phyloP scores from a whole-genome alignment of 2,797 vertebrate genomes.

The Orientallactaga sibirica region DNA sequence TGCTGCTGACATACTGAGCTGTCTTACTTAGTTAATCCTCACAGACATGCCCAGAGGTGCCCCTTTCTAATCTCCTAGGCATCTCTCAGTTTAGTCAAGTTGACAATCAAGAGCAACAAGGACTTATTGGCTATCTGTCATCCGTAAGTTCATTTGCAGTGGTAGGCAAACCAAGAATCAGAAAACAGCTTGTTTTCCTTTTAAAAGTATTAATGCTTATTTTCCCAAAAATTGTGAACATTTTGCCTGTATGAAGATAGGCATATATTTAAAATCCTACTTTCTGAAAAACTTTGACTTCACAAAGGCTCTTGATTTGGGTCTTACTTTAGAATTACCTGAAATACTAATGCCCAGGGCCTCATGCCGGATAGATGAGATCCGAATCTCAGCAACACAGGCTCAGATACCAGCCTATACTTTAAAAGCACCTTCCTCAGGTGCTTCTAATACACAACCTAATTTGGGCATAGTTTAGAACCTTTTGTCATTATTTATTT shows the following conservation, averaged over 20 bases:
- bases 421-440: not conserved
- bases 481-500: not conserved
- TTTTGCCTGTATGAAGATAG: not conserved
- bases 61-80: not conserved
- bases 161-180: not conserved
- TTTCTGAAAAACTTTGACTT: not conserved
- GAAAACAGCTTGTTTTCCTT: slow-evolving; percentile 46
- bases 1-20: not conserved
- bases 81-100: not conserved
- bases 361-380: not conserved
- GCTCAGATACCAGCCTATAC: too few species aligned
- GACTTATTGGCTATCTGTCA: not conserved
- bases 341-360: not conserved
- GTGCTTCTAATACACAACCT: slow-evolving; percentile 6
- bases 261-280: not conserved
- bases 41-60: not conserved
- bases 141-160: not conserved
- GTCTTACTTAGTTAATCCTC: not conserved
- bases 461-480: not conserved
- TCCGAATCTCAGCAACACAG: not conserved
- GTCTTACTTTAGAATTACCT: not conserved
- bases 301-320: not conserved
- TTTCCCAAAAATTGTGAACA: slow-evolving; percentile 16
- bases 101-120: not conserved
- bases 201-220: slow-evolving; percentile 36